Base-by-base conservation (phyloP, 2,113 vertebrate genomes). In the Poeciliopsis turrubarensis region DNA sequence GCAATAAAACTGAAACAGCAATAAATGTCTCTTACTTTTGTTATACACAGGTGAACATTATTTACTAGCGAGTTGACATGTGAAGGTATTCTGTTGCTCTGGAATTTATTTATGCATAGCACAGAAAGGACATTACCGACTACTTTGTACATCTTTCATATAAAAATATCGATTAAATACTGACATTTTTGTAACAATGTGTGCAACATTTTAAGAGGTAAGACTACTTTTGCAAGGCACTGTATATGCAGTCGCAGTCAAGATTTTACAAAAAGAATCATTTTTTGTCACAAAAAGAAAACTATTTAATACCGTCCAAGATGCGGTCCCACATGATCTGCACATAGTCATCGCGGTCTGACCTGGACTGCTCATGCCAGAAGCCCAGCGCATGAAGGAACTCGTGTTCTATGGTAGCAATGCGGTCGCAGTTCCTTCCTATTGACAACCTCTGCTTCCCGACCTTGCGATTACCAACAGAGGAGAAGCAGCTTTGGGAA, bases 311-410 rank as follows among this genome's bases (percentile, higher is more conserved):
- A 99, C 97, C 97, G 44, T 78, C 6, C 60, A 65, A 87, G 91
- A 98, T 97, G 85, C 91, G 94, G 70, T 97, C 93, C 95, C 95
- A 95, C 61, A 95, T 73, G 15, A 99, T 98, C 1, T 27, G 82
- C 75, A 98, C 95, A 0, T 98, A 98, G 77, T 98, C 96, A 9
- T 97, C 95, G 0, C 97, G 91, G 84, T 98, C 97, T 0, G 95
- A 87, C 2, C 97, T 94, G 0, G 97, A 97, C 85, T 98, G 97
- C 85, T 99, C 97, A 0, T 99, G 97, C 96, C 95, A 97, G 93
- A 99, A 98, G 1, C 97, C 97, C 90, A 99, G 89, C 0, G 97
- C 95, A 0, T 99, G 97, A 37, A 98, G 95, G 77, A 99, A 96
- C 87, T 97, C 96, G 0, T 99, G 97, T 51, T 98, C 93, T 57